Conservation (phyloP, 2,888 invertebrate species). For the Oxystoma pomonae region DNA sequence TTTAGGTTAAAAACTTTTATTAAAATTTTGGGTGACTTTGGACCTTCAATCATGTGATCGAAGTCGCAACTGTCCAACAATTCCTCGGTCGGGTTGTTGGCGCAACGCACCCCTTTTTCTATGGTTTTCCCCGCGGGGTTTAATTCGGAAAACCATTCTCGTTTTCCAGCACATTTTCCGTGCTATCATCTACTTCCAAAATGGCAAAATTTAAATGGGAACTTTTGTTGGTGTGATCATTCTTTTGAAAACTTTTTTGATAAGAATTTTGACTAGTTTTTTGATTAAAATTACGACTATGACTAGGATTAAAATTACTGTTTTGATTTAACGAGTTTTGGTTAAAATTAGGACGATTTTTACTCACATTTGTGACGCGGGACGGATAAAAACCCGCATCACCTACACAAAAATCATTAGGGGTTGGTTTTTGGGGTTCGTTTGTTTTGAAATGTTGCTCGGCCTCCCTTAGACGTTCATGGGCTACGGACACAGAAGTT, state of each 20-base stretch:
- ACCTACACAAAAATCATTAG: not conserved
- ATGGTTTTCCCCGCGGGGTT: not conserved
- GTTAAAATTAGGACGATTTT: no score
- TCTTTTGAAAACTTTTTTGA: not conserved
- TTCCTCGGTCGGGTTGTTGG: conserved; percentile 6
- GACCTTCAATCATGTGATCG: conserved; percentile 4
- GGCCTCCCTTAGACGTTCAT: not conserved
- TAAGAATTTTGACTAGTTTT: no score
- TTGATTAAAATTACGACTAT: no score
- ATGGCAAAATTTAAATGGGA: no score
- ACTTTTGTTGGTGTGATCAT: not conserved
- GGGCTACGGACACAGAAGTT: not conserved
- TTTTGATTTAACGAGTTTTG: no score
- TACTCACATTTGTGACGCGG: no score
- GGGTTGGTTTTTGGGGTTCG: not conserved
- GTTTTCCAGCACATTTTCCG: not conserved
- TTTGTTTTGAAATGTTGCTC: not conserved
- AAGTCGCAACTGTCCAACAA: conserved; percentile 10
- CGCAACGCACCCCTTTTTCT: not conserved
- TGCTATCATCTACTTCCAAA: not conserved
- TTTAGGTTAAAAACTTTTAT: conserved; percentile 4
- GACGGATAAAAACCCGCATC: not conserved
- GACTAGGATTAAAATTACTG: no score
- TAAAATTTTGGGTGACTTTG: conserved; percentile 6
- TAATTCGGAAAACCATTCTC: conserved; percentile 6